phyloP scores from a whole-genome alignment of 2,888 invertebrate genomes.

The Cybosia mesomella region DNA sequence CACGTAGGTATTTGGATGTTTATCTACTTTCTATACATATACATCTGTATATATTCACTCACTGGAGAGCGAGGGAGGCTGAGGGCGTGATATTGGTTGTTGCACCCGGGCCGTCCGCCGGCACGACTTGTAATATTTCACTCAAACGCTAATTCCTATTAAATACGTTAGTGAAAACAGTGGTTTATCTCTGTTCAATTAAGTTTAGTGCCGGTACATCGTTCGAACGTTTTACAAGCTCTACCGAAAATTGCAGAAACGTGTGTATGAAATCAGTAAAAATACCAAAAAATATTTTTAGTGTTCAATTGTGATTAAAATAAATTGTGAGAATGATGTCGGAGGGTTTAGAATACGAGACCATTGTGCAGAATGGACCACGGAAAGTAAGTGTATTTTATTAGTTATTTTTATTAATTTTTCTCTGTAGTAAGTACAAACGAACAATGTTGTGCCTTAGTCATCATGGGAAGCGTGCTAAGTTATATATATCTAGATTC shows the following conservation, averaged over 20 bases:
- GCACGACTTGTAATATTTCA: slow-evolving; percentile 67
- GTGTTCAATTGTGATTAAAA: slow-evolving; percentile 72
- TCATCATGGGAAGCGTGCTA: slow-evolving; percentile 40
- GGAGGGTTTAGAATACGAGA: slow-evolving; percentile 89
- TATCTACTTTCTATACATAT: slow-evolving; percentile 71
- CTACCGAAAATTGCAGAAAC: slow-evolving; percentile 48
- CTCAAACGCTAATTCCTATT: slow-evolving; percentile 68
- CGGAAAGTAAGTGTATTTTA: slow-evolving; percentile 85
- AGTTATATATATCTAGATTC: slow-evolving; percentile 50
- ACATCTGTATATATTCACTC: slow-evolving; percentile 66
- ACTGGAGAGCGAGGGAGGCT: slow-evolving; percentile 80
- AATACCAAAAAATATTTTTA: slow-evolving; percentile 63
- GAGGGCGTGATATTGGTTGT: slow-evolving; percentile 79
- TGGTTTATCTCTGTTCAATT: slow-evolving; percentile 71
- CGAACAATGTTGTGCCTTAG: slow-evolving; percentile 50
- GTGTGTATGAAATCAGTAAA: slow-evolving; percentile 63
- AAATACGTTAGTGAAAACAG: slow-evolving; percentile 72
- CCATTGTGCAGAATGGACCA: slow-evolving; percentile 88
- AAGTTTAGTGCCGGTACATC: slow-evolving; percentile 70
- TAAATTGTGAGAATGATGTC: slow-evolving; percentile 81
- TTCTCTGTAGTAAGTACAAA: slow-evolving; percentile 32
- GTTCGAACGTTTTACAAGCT: slow-evolving; percentile 58
- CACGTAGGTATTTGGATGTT: slow-evolving; percentile 51
- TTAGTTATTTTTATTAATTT: slow-evolving; percentile 43
- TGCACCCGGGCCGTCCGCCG: slow-evolving; percentile 76